Base-by-base conservation (phyloP, 2,888 invertebrate species). In the Dorcus parallelipipedus region DNA sequence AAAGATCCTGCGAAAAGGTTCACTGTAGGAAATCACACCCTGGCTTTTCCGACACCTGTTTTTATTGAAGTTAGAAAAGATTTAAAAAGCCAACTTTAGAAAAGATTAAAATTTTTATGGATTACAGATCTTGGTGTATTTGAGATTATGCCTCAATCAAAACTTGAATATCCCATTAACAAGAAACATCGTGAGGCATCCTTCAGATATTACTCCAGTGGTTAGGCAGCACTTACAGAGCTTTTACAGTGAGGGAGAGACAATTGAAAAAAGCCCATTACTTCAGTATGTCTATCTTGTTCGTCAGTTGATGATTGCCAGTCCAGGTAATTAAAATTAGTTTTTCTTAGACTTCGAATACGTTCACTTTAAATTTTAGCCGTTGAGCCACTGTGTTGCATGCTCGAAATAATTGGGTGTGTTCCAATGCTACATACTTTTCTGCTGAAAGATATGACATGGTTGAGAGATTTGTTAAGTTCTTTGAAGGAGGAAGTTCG, bases 321-420 rank as follows among this genome's bases (percentile, higher is more conserved):
- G 84, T 69, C 84, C 89, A 74, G 87, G 90, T 88, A 77, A 33
- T n/a, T 49, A n/a, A n/a, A 10, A n/a, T 23, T 20, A 20, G 17
- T n/a, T 17, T 23, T 47, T 8, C 3, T 26, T 48, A 33, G 26
- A 33, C 26, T 7, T 33, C 1, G 6, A 4, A 33, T 2, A 2
- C 2, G 3, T 20, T 20, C 20, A 20, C 26, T 33, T 7, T 33
- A 7, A 33, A 59, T 69, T 72, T 49, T 72, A 88, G 87, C 84
- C 69, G 73, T 84, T 47, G 84, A 86, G 77, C 80, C 88, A 0
- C 75, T 95, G 52, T 86, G 88, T 55, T 92, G 91, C 67, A 82
- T 95, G 71, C 80, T 93, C 65, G 95, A 95, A 78, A 81, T 93
- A 20, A 82, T 94, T n/a, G 93, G 93, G 42, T 90, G 91, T 59